Evolutionary conservation across 2,113 vertebrate species (phyloP), one percentile per base, ranked within the genome.

Genomic region (Urocynchramus pylzowi): DNA sequence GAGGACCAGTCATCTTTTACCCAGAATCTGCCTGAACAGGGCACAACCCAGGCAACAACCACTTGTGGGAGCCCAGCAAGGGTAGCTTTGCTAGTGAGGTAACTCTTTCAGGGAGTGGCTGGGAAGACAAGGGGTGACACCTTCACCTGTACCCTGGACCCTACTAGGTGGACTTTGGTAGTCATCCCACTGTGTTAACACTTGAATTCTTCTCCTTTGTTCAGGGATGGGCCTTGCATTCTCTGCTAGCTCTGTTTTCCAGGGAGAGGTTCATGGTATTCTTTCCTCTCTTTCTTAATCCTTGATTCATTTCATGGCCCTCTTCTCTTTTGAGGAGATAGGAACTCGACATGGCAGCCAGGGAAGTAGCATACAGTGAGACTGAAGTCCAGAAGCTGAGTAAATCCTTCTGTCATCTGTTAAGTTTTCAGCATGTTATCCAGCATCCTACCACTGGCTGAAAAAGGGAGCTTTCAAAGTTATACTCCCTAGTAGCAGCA

Each of bases 221-320:
- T 85, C 65, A 69, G 23, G 18, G 35, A 47, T 2, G 4, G 21
- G 27, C 27, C 54, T 81, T 30, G 9, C 10, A 27, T 57, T 93
- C n/a, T 60, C 47, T 47, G 6, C 69, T 80, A 65, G 45, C 13
- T 92, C n/a, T 73, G 4, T 47, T 84, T 84, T 86, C 41, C 35
- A 64, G 17, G 1, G 3, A 90, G 21, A 78, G 20, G 15, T 59
- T 27, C 64, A 93, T 70, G 18, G 21, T 90, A 52, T 39, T 86
- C 47, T 93, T 93, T 84, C 33, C 56, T 88, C 27, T 87, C 59
- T n/a, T 89, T 84, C 39, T 77, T 63, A 89, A 67, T 12, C 24
- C 6, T 81, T 67, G 19, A 50, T 50, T 75, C 4, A 53, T 77
- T 69, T 87, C 27, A 10, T 41, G 52, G 18, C 9, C 35, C 11